Evolutionary conservation across 1,140 invertebrate genomes (phyloP).

Genomic region (Drosophila bifasciata): DNA sequence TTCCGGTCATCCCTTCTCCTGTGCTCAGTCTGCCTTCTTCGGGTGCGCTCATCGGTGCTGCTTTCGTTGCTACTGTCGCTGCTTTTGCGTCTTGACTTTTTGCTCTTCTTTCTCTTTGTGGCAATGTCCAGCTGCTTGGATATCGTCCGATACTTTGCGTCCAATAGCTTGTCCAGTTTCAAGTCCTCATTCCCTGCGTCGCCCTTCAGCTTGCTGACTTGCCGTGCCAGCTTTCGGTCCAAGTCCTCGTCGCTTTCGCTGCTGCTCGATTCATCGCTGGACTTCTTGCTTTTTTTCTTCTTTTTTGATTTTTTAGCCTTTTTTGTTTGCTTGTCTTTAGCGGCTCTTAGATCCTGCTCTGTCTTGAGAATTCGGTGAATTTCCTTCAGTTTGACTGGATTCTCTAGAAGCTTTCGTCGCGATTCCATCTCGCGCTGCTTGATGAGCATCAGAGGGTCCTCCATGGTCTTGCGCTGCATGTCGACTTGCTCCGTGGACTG

Average conservation of each 20-base stretch:
- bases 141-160: constrained; percentile 73
- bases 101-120: constrained; percentile 46
- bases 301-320: constrained; percentile 84
- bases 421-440: constrained; percentile 94
- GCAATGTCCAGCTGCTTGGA: constrained; percentile 81
- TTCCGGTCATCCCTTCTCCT: constrained; percentile 5
- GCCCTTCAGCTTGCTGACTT: constrained; percentile 84
- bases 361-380: constrained; percentile 90
- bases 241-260: constrained; percentile 85
- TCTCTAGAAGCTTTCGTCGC: constrained; percentile 91
- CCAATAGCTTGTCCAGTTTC: constrained; percentile 67
- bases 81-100: constrained; percentile 27
- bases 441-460: constrained; percentile 95
- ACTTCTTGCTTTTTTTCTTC: constrained; percentile 48
- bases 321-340: constrained; percentile 86
- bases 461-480: constrained; percentile 92
- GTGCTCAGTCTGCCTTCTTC: background rate
- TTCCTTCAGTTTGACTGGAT: constrained; percentile 95
- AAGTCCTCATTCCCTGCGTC: constrained; percentile 46
- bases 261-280: constrained; percentile 32
- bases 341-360: constrained; percentile 85
- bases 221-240: constrained; percentile 84
- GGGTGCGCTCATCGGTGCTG: constrained; percentile 8
- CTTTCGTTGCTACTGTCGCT: constrained; percentile 34
- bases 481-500: constrained; percentile 88